Percentiles rank a stretch among this genome's conserved stretches.
Evolutionary conservation across 2,888 invertebrate species (phyloP).

Genomic region (Argyresthia albistria): DNA sequence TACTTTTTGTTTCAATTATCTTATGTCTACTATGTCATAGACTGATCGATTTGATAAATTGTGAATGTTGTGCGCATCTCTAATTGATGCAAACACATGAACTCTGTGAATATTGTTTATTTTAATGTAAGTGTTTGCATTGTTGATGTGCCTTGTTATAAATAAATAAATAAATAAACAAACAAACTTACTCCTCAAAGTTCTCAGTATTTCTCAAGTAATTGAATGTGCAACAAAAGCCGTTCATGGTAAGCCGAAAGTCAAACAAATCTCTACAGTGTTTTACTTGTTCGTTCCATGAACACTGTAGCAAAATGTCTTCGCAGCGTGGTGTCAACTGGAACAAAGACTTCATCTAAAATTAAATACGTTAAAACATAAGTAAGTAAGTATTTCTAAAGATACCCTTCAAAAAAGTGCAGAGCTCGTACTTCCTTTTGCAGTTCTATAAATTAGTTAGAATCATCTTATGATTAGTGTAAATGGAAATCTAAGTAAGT

Average conservation of each 20-base stretch:
- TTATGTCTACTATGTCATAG: no score
- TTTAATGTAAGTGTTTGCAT: no score
- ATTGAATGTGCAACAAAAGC: slow-evolving; percentile 74
- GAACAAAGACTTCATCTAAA: slow-evolving; percentile 3
- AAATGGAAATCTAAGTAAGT: no score
- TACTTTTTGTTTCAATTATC: no score
- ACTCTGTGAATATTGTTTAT: no score
- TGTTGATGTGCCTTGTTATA: background rate
- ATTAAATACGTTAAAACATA: background rate
- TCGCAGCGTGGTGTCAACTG: slow-evolving; percentile 65
- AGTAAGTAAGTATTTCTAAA: background rate
- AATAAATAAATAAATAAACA: no score
- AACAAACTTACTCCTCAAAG: slow-evolving; percentile 39
- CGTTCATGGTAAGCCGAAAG: slow-evolving; percentile 70
- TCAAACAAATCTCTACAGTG: slow-evolving; percentile 64
- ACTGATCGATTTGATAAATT: no score
- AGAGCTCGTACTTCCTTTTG: no score
- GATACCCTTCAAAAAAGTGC: background rate
- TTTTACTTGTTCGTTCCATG: slow-evolving; percentile 54
- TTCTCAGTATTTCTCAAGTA: slow-evolving; percentile 55
- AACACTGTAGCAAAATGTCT: slow-evolving; percentile 56
- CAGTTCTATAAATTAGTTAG: no score
- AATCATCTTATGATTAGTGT: no score
- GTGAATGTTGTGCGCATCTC: no score
- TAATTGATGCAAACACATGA: no score